Percentiles rank a stretch among this genome's conserved stretches.
Conservation (phyloP, 2,113 vertebrate genomes). For the Zeus faber region DNA sequence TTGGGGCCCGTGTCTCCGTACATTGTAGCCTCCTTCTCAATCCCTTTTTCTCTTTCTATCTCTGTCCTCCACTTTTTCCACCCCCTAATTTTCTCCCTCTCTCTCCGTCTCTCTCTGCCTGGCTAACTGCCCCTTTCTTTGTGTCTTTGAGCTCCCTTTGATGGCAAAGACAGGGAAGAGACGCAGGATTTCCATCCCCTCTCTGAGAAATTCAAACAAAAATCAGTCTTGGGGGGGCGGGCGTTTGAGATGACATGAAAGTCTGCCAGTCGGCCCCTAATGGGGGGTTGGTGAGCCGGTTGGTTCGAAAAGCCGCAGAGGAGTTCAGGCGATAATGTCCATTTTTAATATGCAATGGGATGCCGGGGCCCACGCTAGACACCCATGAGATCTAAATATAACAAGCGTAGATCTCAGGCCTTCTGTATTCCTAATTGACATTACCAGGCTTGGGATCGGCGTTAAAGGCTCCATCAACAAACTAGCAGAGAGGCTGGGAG, state of each 20-base stretch:
- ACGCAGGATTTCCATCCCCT: constrained; percentile 28
- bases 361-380: too few species aligned
- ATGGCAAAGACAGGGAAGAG: constrained; percentile 29
- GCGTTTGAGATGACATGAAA: constrained; percentile 35
- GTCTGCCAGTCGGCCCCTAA: constrained; percentile 9
- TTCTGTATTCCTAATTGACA: constrained; percentile 15
- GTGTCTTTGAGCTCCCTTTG: constrained; percentile 42
- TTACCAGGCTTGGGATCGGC: background rate
- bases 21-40: background rate
- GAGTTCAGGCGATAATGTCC: constrained; percentile 5
- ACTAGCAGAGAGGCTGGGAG: background rate
- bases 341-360: constrained; percentile 10
- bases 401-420: constrained; percentile 4
- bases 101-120: too few species aligned
- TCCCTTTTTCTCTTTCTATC: constrained; percentile 6
- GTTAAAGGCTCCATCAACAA: background rate
- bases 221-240: constrained; percentile 20
- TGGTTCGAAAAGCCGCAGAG: constrained; percentile 21
- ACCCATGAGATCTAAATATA: background rate
- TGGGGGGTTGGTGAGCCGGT: constrained; percentile 9
- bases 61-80: background rate
- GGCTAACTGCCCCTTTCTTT: too few species aligned
- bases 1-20: background rate
- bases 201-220: constrained; percentile 45
- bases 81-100: background rate